phyloP scores from a whole-genome alignment of 2,113 vertebrate species.

The Pipa parva region DNA sequence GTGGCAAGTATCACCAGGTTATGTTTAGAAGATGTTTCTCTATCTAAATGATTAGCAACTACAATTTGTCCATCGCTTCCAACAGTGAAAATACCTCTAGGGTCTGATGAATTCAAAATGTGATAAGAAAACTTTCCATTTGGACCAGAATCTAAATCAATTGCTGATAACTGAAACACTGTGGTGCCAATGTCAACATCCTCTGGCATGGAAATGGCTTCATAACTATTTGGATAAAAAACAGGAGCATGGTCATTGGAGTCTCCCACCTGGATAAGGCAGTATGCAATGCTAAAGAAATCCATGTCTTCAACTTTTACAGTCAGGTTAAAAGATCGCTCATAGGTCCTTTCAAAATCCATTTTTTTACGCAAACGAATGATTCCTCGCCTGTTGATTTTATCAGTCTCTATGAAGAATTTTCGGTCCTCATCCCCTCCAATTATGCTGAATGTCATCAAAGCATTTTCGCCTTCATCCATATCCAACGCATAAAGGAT shows the following conservation, averaged over 20 bases:
- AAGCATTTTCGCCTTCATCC: slow-evolving; percentile 78
- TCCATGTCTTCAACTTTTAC: slow-evolving; percentile 78
- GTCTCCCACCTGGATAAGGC: slow-evolving; percentile 79
- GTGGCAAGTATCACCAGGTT: slow-evolving; percentile 71
- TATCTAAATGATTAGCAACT: slow-evolving; percentile 69
- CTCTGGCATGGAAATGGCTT: slow-evolving; percentile 68
- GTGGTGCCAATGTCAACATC: slow-evolving; percentile 71
- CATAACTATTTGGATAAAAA: slow-evolving; percentile 78
- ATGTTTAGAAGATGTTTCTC: slow-evolving; percentile 70
- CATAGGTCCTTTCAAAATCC: slow-evolving; percentile 81
- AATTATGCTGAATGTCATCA: slow-evolving; percentile 76
- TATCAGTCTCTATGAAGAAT: slow-evolving; percentile 82
- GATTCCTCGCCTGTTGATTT: slow-evolving; percentile 63
- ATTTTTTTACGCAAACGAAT: slow-evolving; percentile 73
- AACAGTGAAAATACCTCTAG: slow-evolving; percentile 70
- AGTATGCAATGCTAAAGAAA: slow-evolving; percentile 71
- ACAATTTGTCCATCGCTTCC: slow-evolving; percentile 71
- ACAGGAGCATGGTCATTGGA: slow-evolving; percentile 78
- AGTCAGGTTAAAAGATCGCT: slow-evolving; percentile 81
- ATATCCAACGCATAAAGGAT: slow-evolving; percentile 73
- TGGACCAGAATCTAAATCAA: slow-evolving; percentile 78
- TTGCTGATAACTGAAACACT: slow-evolving; percentile 75
- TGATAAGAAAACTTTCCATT: slow-evolving; percentile 77
- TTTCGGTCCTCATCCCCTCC: slow-evolving; percentile 77
- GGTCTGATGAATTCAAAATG: slow-evolving; percentile 70